Evolutionary conservation across 2,113 vertebrate species (phyloP).

Genomic region (Emydocephalus ijimae): DNA sequence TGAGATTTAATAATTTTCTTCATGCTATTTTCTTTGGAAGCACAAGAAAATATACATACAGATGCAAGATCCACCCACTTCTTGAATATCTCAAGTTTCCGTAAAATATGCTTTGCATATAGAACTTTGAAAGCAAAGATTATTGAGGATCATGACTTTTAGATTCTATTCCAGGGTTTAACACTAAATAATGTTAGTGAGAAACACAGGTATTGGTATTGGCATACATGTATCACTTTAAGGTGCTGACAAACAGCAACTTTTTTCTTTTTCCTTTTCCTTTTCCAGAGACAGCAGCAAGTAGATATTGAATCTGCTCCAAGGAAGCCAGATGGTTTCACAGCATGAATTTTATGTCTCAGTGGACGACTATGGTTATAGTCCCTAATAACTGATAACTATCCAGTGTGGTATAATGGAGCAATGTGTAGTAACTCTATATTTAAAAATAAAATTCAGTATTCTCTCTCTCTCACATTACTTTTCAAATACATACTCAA

Average conservation of each 20-base stretch:
- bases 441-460: neutral
- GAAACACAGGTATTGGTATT: neutral
- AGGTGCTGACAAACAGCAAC: neutral
- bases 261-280: neutral
- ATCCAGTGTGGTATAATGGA: neutral
- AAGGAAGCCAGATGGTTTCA: conserved; percentile 25
- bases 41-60: neutral
- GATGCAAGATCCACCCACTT: neutral
- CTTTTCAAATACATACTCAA: neutral
- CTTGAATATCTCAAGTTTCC: neutral
- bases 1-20: neutral
- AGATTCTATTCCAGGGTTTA: neutral
- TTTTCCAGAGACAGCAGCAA: neutral
- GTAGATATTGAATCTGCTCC: conserved; percentile 11
- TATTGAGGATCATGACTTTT: neutral
- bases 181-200: neutral
- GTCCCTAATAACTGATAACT: conserved; percentile 6
- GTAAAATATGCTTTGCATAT: neutral
- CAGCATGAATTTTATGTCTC: conserved; percentile 22
- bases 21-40: neutral
- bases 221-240: neutral
- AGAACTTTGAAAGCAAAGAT: neutral
- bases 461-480: neutral
- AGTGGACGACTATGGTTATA: neutral
- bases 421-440: neutral